Conservation (phyloP, 1,140 invertebrate species). For the Drosophila ironensis region DNA sequence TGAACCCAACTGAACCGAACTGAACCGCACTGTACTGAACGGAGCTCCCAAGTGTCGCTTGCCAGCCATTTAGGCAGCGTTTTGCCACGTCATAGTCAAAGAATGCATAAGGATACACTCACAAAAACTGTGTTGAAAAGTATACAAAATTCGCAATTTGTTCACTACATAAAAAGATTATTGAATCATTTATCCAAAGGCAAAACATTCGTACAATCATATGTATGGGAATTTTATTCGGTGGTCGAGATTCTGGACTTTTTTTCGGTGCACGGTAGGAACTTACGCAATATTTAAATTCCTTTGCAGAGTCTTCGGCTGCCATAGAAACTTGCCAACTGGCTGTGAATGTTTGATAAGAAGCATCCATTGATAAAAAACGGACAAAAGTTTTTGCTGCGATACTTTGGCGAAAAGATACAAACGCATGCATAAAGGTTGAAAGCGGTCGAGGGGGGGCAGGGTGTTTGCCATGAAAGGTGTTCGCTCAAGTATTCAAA, state of each 20-base stretch:
- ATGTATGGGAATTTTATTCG: too few species aligned
- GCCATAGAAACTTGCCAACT: slow-evolving; percentile 39
- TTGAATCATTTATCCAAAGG: too few species aligned
- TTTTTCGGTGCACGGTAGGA: not conserved
- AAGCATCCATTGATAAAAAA: slow-evolving; percentile 51
- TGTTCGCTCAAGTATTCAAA: slow-evolving; percentile 19
- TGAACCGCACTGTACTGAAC: slow-evolving; percentile 12
- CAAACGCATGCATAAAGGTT: not conserved
- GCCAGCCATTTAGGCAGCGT: slow-evolving; percentile 66
- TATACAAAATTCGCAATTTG: too few species aligned
- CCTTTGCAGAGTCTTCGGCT: slow-evolving; percentile 13
- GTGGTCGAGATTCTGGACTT: too few species aligned
- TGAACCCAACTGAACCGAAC: slow-evolving; percentile 32
- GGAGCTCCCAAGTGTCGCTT: slow-evolving; percentile 59
- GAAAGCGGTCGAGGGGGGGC: not conserved
- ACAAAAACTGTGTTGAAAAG: not conserved
- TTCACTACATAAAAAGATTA: too few species aligned
- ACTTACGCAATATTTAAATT: slow-evolving; percentile 47
- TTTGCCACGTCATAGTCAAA: slow-evolving; percentile 56
- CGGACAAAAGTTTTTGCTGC: slow-evolving; percentile 35
- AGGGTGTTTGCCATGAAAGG: not conserved
- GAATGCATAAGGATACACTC: not conserved
- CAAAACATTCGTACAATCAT: too few species aligned
- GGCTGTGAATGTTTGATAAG: slow-evolving; percentile 71
- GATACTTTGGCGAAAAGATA: slow-evolving; percentile 16